A percentile compares a stretch with the other conserved stretches of the same genome.
phyloP scores from a whole-genome alignment of 2,113 vertebrate species.

The Cyanocitta stelleri region DNA sequence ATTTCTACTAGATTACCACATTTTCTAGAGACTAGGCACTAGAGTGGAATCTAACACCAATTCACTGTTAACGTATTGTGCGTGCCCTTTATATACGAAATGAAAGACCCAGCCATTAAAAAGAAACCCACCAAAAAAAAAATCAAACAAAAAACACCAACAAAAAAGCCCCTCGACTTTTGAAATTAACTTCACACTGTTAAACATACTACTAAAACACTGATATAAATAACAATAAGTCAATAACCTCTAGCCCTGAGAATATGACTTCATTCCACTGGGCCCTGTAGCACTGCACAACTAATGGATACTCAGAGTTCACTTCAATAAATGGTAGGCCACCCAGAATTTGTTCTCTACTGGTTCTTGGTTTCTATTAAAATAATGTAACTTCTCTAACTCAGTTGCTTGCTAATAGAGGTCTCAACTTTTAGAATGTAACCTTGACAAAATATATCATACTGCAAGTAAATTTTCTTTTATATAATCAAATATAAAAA shows the following conservation, averaged over 20 bases:
- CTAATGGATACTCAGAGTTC: not conserved
- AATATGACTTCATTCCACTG: not conserved
- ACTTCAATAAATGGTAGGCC: not conserved
- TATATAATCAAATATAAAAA: not conserved
- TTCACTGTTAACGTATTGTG: not conserved
- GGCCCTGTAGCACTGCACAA: not conserved
- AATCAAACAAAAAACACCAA: not conserved
- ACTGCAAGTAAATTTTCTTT: not conserved
- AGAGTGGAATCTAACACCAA: not conserved
- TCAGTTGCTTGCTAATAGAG: not conserved
- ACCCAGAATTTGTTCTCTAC: not conserved
- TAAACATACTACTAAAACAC: not conserved
- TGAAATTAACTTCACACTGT: not conserved
- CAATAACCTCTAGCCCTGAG: not conserved
- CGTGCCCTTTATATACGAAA: not conserved
- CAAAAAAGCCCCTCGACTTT: fast-evolving
- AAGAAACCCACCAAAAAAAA: no score
- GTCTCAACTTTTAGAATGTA: not conserved
- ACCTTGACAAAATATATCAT: not conserved
- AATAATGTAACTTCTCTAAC: not conserved
- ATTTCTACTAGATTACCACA: not conserved
- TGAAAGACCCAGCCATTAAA: not conserved
- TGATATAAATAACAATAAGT: not conserved
- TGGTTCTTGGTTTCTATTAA: not conserved
- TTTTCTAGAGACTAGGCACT: not conserved